Evolutionary conservation across 1,140 invertebrate genomes (phyloP).

Genomic region (Euschistus heros): DNA sequence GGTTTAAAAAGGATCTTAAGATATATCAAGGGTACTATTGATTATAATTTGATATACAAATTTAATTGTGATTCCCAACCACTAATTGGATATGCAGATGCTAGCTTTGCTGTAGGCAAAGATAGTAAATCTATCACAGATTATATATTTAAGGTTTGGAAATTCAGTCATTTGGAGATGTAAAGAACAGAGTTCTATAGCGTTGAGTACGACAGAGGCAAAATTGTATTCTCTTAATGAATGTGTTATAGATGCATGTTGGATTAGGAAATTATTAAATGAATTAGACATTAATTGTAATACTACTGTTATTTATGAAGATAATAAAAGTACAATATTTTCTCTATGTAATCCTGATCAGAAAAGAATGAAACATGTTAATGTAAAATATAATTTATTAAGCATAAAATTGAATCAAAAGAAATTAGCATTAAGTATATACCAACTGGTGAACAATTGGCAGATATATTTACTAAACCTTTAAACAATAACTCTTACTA

Average conservation of each 20-base stretch:
- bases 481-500: no score
- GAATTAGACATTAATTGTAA: not conserved
- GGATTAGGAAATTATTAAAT: not conserved
- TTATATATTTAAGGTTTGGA: not conserved
- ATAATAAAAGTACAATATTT: no score
- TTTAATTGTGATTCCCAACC: not conserved
- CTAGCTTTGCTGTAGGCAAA: not conserved
- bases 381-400: no score
- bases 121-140: not conserved
- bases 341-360: no score
- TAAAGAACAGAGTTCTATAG: not conserved
- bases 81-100: not conserved
- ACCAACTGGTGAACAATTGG: no score
- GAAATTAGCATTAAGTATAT: no score
- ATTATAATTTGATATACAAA: slow-evolving; percentile 1
- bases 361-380: no score
- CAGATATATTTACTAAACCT: no score
- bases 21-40: not conserved
- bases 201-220: not conserved
- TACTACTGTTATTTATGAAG: no score
- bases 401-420: no score
- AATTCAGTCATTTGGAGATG: not conserved
- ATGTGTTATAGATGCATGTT: not conserved
- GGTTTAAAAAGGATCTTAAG: not conserved
- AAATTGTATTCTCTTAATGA: not conserved